Base-by-base conservation (phyloP, 2,888 invertebrate genomes). In the Acleris cristana region DNA sequence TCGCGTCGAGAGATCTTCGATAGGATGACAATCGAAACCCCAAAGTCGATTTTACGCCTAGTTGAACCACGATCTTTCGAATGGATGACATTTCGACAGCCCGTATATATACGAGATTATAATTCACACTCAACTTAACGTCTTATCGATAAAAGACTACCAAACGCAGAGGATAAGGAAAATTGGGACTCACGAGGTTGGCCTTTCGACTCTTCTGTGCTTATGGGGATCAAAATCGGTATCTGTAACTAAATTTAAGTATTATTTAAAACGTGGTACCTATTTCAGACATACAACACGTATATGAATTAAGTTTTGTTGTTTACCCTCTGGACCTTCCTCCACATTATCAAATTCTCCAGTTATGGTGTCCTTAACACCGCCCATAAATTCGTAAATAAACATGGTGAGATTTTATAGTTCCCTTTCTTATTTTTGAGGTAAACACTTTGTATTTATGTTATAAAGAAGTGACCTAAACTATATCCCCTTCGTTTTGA, bases 171-270 rank as follows among this genome's bases (percentile, higher is more conserved):
- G 14, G 40, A 40, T 40, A 4, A 12, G 3, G 14, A 10, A 14
- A 51, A 49, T 10, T 57, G 5, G 23, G 70, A 91, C 95, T 95
- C 87, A 96, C 96, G 96, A 94, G 26, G 96, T 96, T 0, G 96
- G 96, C 83, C 94, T 94, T 57, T 94, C 93, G 16, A 95, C 91
- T 71, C 94, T 94, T 60, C 96, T 93, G 79, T 96, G 94, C 6
- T 93, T 79, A 79, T 96, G 96, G 1, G 96, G 96, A 84, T 96
- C 95, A 76, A 95, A 96, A 10, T 14, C 4, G 86, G 86, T 1
- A 79, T 7, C 70, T 67, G 64, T 10, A 53, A 61, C 7, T 18
- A 53, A 18, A 45, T 44, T 53, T 18, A 8, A 18, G 49, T 26
- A 34, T 45, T 44, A 21, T 14, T 14, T 30, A 14, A 12, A 52